phyloP scores from a whole-genome alignment of 1,140 invertebrate species.

The Maconellicoccus hirsutus region DNA sequence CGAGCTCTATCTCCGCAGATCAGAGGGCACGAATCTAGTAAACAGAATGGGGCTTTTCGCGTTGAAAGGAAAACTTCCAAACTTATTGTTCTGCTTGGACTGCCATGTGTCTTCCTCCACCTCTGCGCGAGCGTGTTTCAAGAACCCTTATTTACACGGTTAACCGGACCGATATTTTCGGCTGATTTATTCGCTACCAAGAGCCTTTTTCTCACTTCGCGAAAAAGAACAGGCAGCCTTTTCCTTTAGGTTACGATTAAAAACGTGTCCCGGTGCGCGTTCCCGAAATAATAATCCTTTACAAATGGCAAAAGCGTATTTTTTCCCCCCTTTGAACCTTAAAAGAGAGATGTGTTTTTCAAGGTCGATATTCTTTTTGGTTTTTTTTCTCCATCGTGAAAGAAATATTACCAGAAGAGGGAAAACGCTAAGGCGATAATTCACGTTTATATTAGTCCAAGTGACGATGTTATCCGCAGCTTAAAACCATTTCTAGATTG shows the following conservation, averaged over 20 bases:
- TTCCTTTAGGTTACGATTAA: background rate
- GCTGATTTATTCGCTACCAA: background rate
- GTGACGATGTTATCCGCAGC: too few species aligned
- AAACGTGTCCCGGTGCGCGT: background rate
- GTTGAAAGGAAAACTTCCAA: conserved; percentile 8
- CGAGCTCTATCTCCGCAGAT: conserved; percentile 6
- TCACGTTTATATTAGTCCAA: too few species aligned
- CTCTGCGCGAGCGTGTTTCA: background rate
- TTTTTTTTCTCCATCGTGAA: too few species aligned
- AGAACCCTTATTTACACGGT: conserved; percentile 7
- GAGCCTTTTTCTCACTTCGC: background rate
- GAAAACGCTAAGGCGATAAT: too few species aligned
- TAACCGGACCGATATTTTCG: conserved; percentile 7
- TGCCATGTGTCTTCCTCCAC: conserved; percentile 2
- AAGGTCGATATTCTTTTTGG: too few species aligned
- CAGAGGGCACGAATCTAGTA: background rate
- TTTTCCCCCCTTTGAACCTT: too few species aligned
- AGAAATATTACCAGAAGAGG: too few species aligned
- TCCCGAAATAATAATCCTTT: too few species aligned
- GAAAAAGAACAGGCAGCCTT: background rate
- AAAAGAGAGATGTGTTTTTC: too few species aligned
- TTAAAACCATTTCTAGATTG: too few species aligned
- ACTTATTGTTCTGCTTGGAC: conserved; percentile 3
- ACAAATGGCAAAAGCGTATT: too few species aligned
- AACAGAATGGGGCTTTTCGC: background rate